Conservation (phyloP, 2,888 invertebrate genomes). For the Dryomyza anilis region DNA sequence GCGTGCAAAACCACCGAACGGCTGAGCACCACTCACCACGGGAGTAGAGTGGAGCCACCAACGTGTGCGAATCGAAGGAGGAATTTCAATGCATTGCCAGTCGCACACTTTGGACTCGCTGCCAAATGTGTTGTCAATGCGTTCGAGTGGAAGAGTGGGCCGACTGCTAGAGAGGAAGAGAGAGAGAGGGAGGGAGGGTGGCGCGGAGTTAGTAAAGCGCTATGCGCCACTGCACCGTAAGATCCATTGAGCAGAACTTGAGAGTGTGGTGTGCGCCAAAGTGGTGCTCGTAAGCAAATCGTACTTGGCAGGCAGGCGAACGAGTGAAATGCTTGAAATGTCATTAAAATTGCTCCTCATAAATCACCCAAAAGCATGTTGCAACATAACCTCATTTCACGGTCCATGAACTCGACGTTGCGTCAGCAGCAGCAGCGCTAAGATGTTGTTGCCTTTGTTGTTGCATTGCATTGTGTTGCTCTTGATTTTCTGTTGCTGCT, state of each 20-base stretch:
- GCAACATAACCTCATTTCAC: constrained; percentile 56
- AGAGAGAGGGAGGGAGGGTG: too few species aligned
- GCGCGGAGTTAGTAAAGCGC: too few species aligned
- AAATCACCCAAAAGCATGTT: constrained; percentile 49
- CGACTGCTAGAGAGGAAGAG: too few species aligned
- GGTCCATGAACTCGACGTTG: constrained; percentile 48
- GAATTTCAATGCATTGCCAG: too few species aligned
- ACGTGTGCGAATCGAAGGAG: too few species aligned
- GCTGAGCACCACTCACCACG: too few species aligned
- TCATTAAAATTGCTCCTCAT: constrained; percentile 60
- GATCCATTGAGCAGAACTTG: neutral
- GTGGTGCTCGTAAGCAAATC: neutral
- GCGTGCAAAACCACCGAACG: too few species aligned
- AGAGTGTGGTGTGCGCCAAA: neutral
- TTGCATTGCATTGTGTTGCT: neutral
- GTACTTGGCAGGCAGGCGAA: neutral
- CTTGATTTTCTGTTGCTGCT: constrained; percentile 10
- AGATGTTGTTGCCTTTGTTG: neutral
- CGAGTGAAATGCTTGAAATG: constrained; percentile 44
- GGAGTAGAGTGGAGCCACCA: too few species aligned
- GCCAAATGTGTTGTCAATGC: too few species aligned
- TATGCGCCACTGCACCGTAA: neutral
- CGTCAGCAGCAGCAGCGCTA: neutral
- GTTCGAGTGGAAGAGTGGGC: too few species aligned
- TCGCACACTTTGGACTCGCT: too few species aligned